Evolutionary conservation across 30 jellyfish, hydroid and myxozoan species (phyloP), one percentile per base, ranked within the genome.

Genomic region (Aurelia aurita): DNA sequence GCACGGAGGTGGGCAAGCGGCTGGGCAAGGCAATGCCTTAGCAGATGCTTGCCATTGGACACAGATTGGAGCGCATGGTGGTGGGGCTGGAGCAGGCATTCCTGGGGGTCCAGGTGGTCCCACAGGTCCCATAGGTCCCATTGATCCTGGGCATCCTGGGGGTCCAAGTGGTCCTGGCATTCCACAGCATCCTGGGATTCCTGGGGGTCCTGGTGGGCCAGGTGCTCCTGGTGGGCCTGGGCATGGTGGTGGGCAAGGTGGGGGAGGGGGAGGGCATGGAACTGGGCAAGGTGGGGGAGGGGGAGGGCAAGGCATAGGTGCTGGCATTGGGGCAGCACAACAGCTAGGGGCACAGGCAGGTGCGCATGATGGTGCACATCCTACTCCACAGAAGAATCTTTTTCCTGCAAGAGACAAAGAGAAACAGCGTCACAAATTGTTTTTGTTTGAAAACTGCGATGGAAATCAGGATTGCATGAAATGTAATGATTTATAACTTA

Each of bases 31-130:
- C 11, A 79, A 75, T 29, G 87, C 96, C 5, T 59, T 49, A 34
- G 89, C 87, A 13, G 79, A 16, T 55, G 97, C 90, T 28, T 61
- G 64, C 97, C 97, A 90, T 23, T 90, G 95, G 6, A 90, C 78
- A 55, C 97, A 90, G 77, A 90, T 77, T 71, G 97, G 97, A 55
- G 97, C 92, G 86, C 97, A 90, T 32, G 88, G 78, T 72, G 98
- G 96, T 26, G 98, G 92, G 18, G 98, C 89, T 79, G 98, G 98
- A 21, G 98, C 98, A 9, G 98, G 98, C 80, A 66, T 64, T 65
- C 98, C 98, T 62, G 98, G 98, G 47, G 98, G 98, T 80, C 98
- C 98, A 53, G 96, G 87, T 43, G 98, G 98, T 72, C 96, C 94
- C 79, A 79, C 58, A 34, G 97, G 97, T 72, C 89, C 92, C 90